Base-by-base conservation (phyloP, 2,797 vertebrate genomes). In the Pseudochaenichthys georgianus region DNA sequence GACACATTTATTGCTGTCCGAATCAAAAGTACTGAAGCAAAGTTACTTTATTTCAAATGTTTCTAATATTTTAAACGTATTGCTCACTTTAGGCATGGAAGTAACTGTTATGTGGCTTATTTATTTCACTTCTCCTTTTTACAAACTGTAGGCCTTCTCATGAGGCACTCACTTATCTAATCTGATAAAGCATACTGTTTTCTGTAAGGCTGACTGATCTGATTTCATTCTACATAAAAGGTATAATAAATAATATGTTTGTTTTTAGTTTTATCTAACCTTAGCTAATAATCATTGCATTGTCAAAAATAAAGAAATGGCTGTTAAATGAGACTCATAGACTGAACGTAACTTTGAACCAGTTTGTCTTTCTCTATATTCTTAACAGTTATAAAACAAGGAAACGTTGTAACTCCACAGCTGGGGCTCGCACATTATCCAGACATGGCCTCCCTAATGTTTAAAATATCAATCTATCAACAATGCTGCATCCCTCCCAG, bases 111-210 rank as follows among this genome's bases (percentile, higher is more conserved):
- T 1, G 51, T 8, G 48, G 21, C 6, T 28, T 45, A 47, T 61
- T 61, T 21, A 47, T 61, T 61, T 21, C 43, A 41, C 48, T 54
- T 46, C 1, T 45, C 38, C 21, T 59, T 23, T 28, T 19, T 7
- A 6, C 5, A 53, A 13, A 42, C 4, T 28, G 47, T 17, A 2
- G 11, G 6, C 16, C 42, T 53, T 66, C 3, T 70, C 8, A 28
- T 11, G 10, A 60, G 43, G 54, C 17, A 12, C 10, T 62, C 12
- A 62, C n/a, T 17, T 50, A 11, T 45, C 47, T 63, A 41, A 19
- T 43, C 38, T 47, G 5, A 50, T 41, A 77, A 66, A 81, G 16
- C 34, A 46, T 13, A 19, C 8, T 9, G 8, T 45, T 17, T 77
- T 77, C 50, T 61, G 2, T 31, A 65, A 16, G 3, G 13, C 12